Evolutionary conservation across 2,113 vertebrate genomes (phyloP).

Genomic region (Asarcornis scutulata): DNA sequence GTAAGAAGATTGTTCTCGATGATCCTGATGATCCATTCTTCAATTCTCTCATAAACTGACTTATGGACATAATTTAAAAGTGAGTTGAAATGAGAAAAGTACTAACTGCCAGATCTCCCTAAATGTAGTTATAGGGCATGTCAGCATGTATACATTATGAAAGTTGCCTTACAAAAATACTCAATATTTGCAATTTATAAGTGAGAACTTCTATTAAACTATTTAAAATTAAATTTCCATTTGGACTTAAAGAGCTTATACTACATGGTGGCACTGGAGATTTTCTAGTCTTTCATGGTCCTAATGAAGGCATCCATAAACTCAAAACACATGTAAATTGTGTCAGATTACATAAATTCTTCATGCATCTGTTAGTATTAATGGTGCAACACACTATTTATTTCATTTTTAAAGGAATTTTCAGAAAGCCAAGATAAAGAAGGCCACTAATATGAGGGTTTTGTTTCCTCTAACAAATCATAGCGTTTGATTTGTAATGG

Average conservation of each 20-base stretch:
- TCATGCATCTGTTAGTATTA: not conserved
- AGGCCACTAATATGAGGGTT: accelerated
- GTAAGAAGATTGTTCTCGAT: not conserved
- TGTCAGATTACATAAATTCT: not conserved
- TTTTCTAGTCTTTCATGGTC: not conserved
- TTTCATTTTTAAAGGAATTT: not conserved
- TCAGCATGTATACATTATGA: not conserved
- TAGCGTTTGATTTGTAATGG: not conserved
- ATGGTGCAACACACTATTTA: not conserved
- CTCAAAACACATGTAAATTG: not conserved
- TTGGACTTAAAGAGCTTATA: not conserved
- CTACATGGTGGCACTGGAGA: not conserved
- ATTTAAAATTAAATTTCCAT: not conserved
- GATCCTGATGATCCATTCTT: no score
- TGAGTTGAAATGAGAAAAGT: not conserved
- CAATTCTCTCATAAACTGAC: not conserved
- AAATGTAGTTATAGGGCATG: not conserved
- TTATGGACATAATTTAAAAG: not conserved
- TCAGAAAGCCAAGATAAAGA: not conserved
- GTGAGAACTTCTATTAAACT: not conserved
- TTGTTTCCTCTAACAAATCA: not conserved
- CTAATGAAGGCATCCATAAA: not conserved
- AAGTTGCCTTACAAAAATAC: not conserved
- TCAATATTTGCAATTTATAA: not conserved
- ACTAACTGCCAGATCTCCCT: not conserved